These are phyloP conservation scores for Phrynosoma platyrhinos DNA, from an alignment of 2,113 vertebrate genomes.

Conservation along the genomic window DNA sequence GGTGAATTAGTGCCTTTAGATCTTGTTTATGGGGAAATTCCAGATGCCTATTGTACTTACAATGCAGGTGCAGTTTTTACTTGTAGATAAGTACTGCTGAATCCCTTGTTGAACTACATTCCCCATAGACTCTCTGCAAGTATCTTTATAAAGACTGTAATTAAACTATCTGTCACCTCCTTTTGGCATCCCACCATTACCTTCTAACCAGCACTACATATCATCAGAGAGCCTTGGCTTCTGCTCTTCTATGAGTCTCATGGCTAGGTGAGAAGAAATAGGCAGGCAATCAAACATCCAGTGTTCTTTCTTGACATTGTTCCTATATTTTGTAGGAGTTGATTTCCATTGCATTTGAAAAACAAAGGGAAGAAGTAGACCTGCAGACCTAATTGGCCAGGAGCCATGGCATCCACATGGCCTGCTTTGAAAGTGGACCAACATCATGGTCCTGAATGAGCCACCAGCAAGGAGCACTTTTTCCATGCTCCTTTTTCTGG, in stretches of 20 bases:
- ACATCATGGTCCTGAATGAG: no score
- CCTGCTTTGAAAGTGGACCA: no score
- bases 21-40: slow-evolving; percentile 22
- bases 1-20: slow-evolving; percentile 5
- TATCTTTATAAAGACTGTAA: slow-evolving; percentile 28
- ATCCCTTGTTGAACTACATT: slow-evolving; percentile 31
- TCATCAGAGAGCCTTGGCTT: not conserved
- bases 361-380: no score
- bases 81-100: slow-evolving; percentile 30
- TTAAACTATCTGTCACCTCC: not conserved
- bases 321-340: no score
- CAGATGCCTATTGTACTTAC: not conserved
- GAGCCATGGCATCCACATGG: no score
- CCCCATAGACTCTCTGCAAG: slow-evolving; percentile 31
- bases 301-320: no score
- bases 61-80: slow-evolving; percentile 47
- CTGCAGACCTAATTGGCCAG: no score
- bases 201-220: not conserved
- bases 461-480: no score
- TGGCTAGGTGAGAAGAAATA: no score
- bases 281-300: no score
- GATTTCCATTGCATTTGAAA: no score
- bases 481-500: no score
- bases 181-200: not conserved
- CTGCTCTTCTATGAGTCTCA: not conserved